Conservation (phyloP, 2,888 invertebrate species). For the Apotomis betuletana region DNA sequence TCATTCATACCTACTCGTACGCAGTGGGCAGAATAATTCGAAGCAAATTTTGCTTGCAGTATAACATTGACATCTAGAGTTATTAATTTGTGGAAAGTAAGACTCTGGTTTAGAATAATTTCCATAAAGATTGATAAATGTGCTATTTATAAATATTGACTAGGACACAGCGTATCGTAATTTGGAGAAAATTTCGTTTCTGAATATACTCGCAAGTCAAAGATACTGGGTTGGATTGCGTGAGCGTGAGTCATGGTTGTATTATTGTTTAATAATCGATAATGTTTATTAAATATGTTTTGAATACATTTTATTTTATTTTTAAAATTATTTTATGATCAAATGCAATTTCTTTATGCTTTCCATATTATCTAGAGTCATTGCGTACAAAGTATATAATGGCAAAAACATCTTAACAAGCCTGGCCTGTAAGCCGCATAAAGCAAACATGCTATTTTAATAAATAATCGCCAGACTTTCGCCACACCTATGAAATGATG, state of each 20-base stretch:
- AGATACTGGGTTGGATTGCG: too few relatives aligned
- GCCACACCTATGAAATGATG: conserved; percentile 1
- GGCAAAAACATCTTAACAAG: background rate
- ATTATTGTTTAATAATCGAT: too few relatives aligned
- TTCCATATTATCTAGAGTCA: background rate
- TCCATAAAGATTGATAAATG: too few relatives aligned
- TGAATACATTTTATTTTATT: too few relatives aligned
- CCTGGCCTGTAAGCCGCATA: background rate
- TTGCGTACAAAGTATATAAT: background rate
- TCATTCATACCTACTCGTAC: conserved; percentile 1
- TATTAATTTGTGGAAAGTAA: too few relatives aligned
- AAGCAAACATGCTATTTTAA: conserved; percentile 4
- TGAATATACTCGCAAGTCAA: too few relatives aligned
- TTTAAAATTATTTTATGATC: background rate
- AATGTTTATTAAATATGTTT: too few relatives aligned
- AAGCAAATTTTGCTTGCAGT: background rate
- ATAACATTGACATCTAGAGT: background rate
- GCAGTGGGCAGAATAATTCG: background rate
- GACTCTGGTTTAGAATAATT: background rate
- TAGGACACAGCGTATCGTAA: too few relatives aligned
- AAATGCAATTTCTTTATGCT: too few relatives aligned
- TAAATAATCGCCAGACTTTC: background rate
- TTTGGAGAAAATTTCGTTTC: too few relatives aligned
- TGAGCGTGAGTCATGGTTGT: too few relatives aligned
- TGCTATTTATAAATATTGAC: too few relatives aligned